Conservation (phyloP, 1,140 invertebrate genomes). For the Rhizoglyphus robini region DNA sequence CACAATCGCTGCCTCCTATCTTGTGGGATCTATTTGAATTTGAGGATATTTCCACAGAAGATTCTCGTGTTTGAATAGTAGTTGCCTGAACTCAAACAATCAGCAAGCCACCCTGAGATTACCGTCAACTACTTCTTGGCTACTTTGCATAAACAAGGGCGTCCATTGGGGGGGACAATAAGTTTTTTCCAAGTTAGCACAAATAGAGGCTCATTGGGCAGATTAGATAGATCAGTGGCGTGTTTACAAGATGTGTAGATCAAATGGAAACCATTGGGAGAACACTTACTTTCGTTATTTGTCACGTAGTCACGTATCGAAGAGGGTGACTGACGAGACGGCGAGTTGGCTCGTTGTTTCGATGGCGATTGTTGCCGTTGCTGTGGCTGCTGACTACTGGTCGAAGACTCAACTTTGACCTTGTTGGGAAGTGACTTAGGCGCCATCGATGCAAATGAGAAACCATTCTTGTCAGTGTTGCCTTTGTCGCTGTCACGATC, state of each 20-base stretch:
- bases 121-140: no score
- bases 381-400: neutral
- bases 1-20: no score
- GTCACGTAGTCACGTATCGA: constrained; percentile 7
- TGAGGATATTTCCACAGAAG: no score
- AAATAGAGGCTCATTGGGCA: no score
- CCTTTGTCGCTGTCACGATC: neutral
- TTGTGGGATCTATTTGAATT: no score
- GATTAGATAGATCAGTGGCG: neutral
- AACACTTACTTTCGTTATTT: constrained; percentile 8
- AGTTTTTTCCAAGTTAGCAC: no score
- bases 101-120: no score
- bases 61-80: no score
- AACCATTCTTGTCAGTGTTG: neutral
- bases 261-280: neutral
- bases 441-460: neutral
- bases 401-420: neutral
- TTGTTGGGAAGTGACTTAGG: neutral
- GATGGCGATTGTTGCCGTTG: neutral
- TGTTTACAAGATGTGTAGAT: neutral
- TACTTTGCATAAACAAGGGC: no score
- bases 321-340: constrained; percentile 1
- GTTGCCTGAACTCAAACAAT: no score
- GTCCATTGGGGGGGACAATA: no score
- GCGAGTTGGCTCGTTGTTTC: neutral